phyloP scores from a whole-genome alignment of 2,888 invertebrate species.

The Chloroclystis v-ata region DNA sequence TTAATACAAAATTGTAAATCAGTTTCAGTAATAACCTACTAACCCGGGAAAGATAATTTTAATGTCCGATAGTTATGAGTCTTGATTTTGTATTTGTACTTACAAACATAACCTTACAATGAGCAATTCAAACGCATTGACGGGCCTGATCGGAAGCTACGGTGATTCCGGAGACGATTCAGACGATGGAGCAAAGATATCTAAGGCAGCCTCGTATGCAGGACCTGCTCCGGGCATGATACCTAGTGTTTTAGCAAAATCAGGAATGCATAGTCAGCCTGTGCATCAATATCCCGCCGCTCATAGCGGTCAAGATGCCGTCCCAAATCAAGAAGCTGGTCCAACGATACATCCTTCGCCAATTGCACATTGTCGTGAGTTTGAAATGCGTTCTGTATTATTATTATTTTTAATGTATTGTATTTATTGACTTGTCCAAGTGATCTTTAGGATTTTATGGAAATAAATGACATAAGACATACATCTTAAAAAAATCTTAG shows the following conservation, averaged over 20 bases:
- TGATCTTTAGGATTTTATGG: too few relatives aligned
- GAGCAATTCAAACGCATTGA: constrained; percentile 64
- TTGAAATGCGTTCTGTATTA: not conserved
- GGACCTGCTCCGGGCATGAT: constrained; percentile 15
- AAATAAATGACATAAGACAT: too few relatives aligned
- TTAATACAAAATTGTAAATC: too few relatives aligned
- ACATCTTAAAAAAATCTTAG: too few relatives aligned
- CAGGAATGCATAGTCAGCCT: constrained; percentile 15
- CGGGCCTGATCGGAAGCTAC: constrained; percentile 59
- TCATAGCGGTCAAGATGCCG: not conserved
- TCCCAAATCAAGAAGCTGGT: not conserved
- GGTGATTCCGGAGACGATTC: constrained; percentile 68
- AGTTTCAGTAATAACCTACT: too few relatives aligned
- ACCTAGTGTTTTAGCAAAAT: constrained; percentile 12
- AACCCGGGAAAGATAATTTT: too few relatives aligned
- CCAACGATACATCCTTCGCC: constrained; percentile 58
- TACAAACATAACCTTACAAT: constrained; percentile 34
- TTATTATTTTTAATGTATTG: not conserved
- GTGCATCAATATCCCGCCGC: constrained; percentile 5
- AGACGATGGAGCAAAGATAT: constrained; percentile 38
- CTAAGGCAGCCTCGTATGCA: not conserved
- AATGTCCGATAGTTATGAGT: too few relatives aligned
- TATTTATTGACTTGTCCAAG: too few relatives aligned
- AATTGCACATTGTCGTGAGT: constrained; percentile 67
- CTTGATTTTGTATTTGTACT: too few relatives aligned